These are phyloP conservation scores for Eupithecia exiguata DNA, from an alignment of 2,888 invertebrate species.

Conservation along the genomic window DNA sequence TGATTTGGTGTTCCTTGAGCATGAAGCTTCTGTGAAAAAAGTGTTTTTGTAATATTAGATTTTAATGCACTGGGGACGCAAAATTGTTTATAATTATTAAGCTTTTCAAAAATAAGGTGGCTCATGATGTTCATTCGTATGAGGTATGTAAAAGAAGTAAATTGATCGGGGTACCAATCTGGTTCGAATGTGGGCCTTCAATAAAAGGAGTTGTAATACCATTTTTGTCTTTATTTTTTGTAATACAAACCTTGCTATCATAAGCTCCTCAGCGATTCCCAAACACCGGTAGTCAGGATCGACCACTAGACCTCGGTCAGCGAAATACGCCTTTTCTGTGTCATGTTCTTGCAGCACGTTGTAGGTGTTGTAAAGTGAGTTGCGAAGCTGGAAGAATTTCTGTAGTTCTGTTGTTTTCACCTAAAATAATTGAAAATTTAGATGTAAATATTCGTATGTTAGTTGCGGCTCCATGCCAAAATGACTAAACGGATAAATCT, in stretches of 20 bases:
- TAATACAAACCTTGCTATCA: slow-evolving; percentile 46
- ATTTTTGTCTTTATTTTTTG: not conserved
- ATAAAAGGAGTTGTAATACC: not conserved
- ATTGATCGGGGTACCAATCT: not conserved
- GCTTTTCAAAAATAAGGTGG: not conserved
- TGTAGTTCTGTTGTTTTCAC: slow-evolving; percentile 50
- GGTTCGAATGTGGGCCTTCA: not conserved
- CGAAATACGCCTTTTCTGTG: slow-evolving; percentile 41
- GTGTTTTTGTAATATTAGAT: not conserved
- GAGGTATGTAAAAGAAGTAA: not conserved
- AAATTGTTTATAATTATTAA: not conserved
- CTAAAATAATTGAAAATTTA: slow-evolving; percentile 28
- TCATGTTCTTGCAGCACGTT: slow-evolving; percentile 41
- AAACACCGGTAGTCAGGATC: slow-evolving; percentile 45
- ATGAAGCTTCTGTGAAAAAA: slow-evolving; percentile 28
- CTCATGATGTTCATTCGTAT: not conserved
- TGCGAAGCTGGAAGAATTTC: slow-evolving; percentile 46
- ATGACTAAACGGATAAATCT: not conserved
- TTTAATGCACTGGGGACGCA: not conserved
- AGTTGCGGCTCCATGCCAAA: not conserved
- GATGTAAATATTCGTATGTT: not conserved
- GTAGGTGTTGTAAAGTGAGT: slow-evolving; percentile 33
- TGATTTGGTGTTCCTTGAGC: slow-evolving; percentile 16
- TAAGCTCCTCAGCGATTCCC: slow-evolving; percentile 49
- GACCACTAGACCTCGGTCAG: slow-evolving; percentile 48